Base-by-base conservation (phyloP, 2,797 vertebrate genomes). In the Aeoliscus strigatus region DNA sequence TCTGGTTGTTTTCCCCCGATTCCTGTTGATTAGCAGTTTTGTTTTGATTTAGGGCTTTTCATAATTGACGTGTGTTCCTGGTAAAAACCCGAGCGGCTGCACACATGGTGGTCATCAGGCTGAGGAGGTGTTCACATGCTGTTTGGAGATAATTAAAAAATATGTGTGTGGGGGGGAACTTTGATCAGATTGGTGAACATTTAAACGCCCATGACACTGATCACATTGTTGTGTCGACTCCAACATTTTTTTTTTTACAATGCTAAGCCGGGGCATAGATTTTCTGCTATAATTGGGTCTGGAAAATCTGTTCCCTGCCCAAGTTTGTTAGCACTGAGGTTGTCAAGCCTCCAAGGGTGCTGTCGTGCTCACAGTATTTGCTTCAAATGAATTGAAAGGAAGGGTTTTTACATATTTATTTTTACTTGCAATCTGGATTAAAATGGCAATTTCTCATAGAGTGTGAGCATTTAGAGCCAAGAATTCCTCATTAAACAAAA, bases 241-340 rank as follows among this genome's bases (percentile, higher is more conserved):
- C 44, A 57, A 65, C 58, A 43, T 77, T 65, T 73, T 56, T 77
- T 65, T 73, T 56, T 62, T 44, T 75, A 60, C 74, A 42, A 50
- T 57, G 50, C 73, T 68, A 52, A 75, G 66, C 60, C 60, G 51
- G 51, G 51, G 18, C 56, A 77, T 75, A 76, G 65, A 75, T 77
- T 78, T 86, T 68, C 56, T 45, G 25, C 66, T 66, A 60, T 88
- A 87, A 88, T 87, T 87, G 82, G 84, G 51, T 40, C 34, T 14
- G 25, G 33, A 70, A 77, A 86, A 86, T 73, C 62, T 44, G 49
- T 74, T 71, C 32, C 61, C 70, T 73, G 78, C 77, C 80, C 59
- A 50, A 66, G 55, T 79, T 73, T 66, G 73, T 87, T 80, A 85
- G 68, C 36, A 60, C 72, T 16, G 48, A 73, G 65, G 70, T 71